Percentiles rank a stretch among this genome's conserved stretches.
Evolutionary conservation across 1,140 invertebrate genomes (phyloP).

Genomic region (Episyrphus balteatus): DNA sequence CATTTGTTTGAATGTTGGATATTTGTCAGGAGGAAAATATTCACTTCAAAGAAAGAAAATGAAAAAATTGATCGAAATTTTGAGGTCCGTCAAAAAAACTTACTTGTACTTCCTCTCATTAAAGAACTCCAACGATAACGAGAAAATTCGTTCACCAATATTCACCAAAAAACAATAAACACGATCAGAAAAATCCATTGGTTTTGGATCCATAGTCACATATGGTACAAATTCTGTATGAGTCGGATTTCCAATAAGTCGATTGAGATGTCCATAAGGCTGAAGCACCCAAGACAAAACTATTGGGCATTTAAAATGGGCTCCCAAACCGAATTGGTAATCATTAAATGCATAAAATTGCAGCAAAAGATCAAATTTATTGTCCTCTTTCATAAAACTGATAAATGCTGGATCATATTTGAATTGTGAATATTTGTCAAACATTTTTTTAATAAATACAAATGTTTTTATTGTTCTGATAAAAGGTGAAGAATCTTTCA

Average conservation of each 20-base stretch:
- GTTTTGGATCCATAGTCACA: conserved; percentile 12
- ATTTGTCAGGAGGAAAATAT: conserved; percentile 14
- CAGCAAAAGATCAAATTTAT: not conserved
- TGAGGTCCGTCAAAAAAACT: too few relatives aligned
- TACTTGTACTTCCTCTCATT: too few relatives aligned
- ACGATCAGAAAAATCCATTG: conserved; percentile 17
- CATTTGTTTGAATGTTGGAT: conserved; percentile 19
- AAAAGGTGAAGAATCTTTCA: too few relatives aligned
- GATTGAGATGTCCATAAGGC: too few relatives aligned
- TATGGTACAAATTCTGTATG: too few relatives aligned
- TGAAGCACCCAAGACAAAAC: not conserved
- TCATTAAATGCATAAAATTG: not conserved
- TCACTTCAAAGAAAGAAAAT: conserved; percentile 1
- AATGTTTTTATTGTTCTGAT: too few relatives aligned
- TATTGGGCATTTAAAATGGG: not conserved
- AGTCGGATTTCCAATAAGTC: too few relatives aligned
- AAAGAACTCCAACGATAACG: too few relatives aligned
- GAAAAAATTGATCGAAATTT: too few relatives aligned
- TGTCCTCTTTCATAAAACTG: not conserved
- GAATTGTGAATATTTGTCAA: not conserved
- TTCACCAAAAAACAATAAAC: conserved; percentile 11
- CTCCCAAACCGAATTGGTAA: not conserved
- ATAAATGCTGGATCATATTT: not conserved
- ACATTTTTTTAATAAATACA: not conserved
- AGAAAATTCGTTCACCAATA: conserved; percentile 5